phyloP scores from a whole-genome alignment of 2,888 invertebrate genomes.

The Metopia argyrocephala region DNA sequence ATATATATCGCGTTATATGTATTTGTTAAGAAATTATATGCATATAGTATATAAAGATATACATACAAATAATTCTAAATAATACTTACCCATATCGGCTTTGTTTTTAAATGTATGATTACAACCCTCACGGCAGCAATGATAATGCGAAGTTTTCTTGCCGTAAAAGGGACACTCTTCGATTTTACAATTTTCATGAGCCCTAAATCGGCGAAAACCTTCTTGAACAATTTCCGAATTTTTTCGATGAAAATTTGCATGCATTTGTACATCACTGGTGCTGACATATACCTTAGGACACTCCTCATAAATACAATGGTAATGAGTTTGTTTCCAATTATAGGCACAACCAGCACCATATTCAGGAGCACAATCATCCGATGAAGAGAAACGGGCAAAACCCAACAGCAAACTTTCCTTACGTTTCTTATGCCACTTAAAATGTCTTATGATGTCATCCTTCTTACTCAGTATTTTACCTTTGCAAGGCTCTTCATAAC shows the following conservation, averaged over 20 bases:
- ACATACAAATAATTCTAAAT: not conserved
- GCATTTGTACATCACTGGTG: constrained; percentile 99
- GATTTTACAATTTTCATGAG: constrained; percentile 96
- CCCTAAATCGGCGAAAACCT: constrained; percentile 97
- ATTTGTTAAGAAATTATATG: too few relatives aligned
- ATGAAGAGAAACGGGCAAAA: constrained; percentile 89
- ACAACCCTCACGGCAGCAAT: constrained; percentile 94
- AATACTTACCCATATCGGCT: constrained; percentile 96
- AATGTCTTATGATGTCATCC: constrained; percentile 98
- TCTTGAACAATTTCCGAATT: constrained; percentile 98
- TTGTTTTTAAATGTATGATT: constrained; percentile 99
- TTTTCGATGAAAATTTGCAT: constrained; percentile 98
- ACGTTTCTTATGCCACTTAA: constrained; percentile 99
- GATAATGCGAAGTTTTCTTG: constrained; percentile 98
- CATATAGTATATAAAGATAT: too few relatives aligned
- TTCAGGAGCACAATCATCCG: constrained; percentile 94
- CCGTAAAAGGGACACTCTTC: constrained; percentile 94
- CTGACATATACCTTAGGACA: constrained; percentile 98
- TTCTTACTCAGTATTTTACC: constrained; percentile 96
- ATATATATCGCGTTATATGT: too few relatives aligned
- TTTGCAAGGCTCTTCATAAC: constrained; percentile 83
- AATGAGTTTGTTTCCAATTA: constrained; percentile 83
- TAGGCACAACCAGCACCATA: constrained; percentile 90
- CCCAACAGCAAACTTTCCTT: constrained; percentile 98
- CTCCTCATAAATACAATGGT: constrained; percentile 97